Percentiles rank a stretch among this genome's conserved stretches.
phyloP scores from a whole-genome alignment of 2,888 invertebrate genomes.

The Sicus ferrugineus region DNA sequence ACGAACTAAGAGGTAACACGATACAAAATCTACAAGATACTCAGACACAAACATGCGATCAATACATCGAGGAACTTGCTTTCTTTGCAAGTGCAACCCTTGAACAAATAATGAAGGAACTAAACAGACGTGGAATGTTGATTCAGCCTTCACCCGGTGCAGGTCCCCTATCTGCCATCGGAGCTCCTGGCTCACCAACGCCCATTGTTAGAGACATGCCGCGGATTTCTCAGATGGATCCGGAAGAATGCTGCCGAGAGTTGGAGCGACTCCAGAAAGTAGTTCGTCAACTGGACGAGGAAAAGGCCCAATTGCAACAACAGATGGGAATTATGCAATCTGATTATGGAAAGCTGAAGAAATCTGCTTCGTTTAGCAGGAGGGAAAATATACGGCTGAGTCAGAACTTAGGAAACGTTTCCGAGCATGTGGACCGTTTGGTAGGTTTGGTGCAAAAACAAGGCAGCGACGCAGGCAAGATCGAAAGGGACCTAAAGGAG shows the following conservation, averaged over 20 bases:
- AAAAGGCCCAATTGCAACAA: slow-evolving; percentile 18
- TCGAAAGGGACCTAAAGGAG: slow-evolving; percentile 49
- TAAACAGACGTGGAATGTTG: slow-evolving; percentile 45
- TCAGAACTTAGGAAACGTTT: slow-evolving; percentile 31
- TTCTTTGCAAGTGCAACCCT: slow-evolving; percentile 54
- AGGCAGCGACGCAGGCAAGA: slow-evolving; percentile 33
- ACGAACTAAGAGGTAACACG: slow-evolving; percentile 44
- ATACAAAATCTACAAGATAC: slow-evolving; percentile 44
- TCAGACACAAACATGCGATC: slow-evolving; percentile 47
- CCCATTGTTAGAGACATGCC: background rate
- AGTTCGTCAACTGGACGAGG: slow-evolving; percentile 35
- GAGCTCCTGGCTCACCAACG: background rate
- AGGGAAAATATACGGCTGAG: slow-evolving; percentile 42
- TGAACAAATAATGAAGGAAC: slow-evolving; percentile 54
- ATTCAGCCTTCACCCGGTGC: background rate
- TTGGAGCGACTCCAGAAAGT: slow-evolving; percentile 45
- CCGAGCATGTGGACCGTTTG: slow-evolving; percentile 44
- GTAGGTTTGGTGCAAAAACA: slow-evolving; percentile 45
- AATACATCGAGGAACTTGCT: slow-evolving; percentile 54
- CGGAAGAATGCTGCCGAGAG: slow-evolving; percentile 42
- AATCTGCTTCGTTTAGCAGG: slow-evolving; percentile 33
- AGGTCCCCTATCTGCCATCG: background rate
- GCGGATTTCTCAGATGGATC: background rate
- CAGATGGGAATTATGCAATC: slow-evolving; percentile 31
- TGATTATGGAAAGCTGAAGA: slow-evolving; percentile 41